phyloP scores from a whole-genome alignment of 2,113 vertebrate species.

The Rhineura floridana region DNA sequence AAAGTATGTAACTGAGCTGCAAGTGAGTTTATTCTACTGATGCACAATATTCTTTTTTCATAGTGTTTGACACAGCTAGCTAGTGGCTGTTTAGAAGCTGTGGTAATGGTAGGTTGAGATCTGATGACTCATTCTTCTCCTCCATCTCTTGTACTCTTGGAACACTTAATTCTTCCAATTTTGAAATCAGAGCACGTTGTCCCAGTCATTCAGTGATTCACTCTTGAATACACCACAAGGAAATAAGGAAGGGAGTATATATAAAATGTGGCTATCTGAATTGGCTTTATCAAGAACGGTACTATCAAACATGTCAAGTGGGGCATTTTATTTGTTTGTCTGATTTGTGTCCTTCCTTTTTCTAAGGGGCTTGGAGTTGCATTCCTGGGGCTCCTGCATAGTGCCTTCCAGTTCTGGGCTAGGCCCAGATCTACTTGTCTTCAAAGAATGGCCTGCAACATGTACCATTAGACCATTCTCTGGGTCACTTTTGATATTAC shows the following conservation, averaged over 20 bases:
- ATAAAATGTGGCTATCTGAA: background rate
- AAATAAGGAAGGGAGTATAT: background rate
- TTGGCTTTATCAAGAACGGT: constrained; percentile 7
- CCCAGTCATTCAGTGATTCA: constrained; percentile 13
- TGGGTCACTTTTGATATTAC: background rate
- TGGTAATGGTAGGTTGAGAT: constrained; percentile 23
- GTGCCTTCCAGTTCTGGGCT: background rate
- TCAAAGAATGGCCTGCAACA: background rate
- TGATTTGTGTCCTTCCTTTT: background rate
- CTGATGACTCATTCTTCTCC: constrained; percentile 27
- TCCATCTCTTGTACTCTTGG: constrained; percentile 19
- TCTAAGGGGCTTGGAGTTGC: background rate
- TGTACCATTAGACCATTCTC: background rate
- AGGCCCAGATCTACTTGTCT: background rate
- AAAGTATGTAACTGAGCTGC: background rate
- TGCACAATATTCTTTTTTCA: background rate
- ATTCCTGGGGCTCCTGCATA: background rate
- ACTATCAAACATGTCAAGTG: background rate
- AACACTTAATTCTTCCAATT: constrained; percentile 30
- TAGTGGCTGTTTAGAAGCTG: constrained; percentile 14
- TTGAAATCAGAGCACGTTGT: background rate
- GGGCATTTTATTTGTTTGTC: background rate
- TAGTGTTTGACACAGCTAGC: background rate
- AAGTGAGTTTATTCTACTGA: background rate
- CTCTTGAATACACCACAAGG: background rate